Evolutionary conservation across 2,888 invertebrate genomes (phyloP), one percentile per base, ranked within the genome.

Genomic region (Chouioia cunea): DNA sequence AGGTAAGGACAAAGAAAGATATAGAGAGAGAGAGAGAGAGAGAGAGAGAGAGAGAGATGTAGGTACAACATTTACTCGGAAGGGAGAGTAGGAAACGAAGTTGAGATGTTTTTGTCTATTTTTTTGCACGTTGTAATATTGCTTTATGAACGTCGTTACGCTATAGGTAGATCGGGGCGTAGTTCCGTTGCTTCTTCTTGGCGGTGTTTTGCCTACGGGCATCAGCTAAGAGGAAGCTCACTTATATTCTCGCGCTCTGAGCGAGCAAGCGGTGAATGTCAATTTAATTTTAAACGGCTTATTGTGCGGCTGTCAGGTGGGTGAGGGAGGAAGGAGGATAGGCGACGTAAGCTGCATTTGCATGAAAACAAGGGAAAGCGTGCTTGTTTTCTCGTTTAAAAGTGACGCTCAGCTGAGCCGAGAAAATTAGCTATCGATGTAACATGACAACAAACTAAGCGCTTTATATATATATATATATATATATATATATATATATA

Each of bases 81-180:
- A n/a, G n/a, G n/a, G n/a, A n/a, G n/a, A n/a, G n/a, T n/a, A n/a
- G n/a, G n/a, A n/a, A n/a, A n/a, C n/a, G n/a, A n/a, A n/a, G n/a
- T n/a, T n/a, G n/a, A n/a, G n/a, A n/a, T n/a, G n/a, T n/a, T n/a
- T n/a, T n/a, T n/a, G n/a, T n/a, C n/a, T n/a, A n/a, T n/a, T n/a
- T n/a, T n/a, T n/a, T n/a, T n/a, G n/a, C n/a, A n/a, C n/a, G n/a
- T n/a, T n/a, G 63, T 65, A 73, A 70, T 70, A 73, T 73, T 66
- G 66, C 73, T 64, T 73, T 70, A 66, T 53, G 70, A 73, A 70
- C 54, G 46, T 73, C 70, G 64, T 73, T 73, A 73, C 46, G 56
- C 54, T 70, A 58, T 63, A 66, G 6, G 14, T 18, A 12, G 20
- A 22, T 53, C 8, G 20, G 52, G 27, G 43, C n/a, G 47, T 46